Evolutionary conservation across 2,113 vertebrate species (phyloP), one percentile per base, ranked within the genome.

Genomic region (Apteryx owenii): DNA sequence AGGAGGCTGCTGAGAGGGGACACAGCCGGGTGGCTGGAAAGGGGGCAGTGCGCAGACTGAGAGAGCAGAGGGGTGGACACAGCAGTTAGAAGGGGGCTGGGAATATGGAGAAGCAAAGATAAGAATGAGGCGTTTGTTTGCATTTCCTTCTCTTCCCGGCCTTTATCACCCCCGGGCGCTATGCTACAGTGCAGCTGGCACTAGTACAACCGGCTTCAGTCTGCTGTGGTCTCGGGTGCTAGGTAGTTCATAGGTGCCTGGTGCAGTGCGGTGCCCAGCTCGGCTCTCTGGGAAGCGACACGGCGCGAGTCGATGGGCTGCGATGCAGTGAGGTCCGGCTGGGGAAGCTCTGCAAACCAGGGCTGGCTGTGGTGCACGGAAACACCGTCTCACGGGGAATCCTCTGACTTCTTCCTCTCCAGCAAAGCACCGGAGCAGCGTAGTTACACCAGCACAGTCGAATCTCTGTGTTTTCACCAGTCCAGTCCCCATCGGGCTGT

Each of bases 101-200:
- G 54, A 40, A 40, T 22, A 9, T 5, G 26, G 46, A 66, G 56
- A 21, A 71, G 36, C 3, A 12, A 73, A 61, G 72, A 21, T 60
- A 69, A 79, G 42, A 90, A 31, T 2, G 4, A 94, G 66, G 64
- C 1, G 0, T 79, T 44, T 18, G 44, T 64, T 72, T 60, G 60
- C 1, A 0, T 71, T 68, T 84, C 72, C 50, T 89, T 87, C 64
- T 82, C 54, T 61, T 88, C 44, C 11, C 69, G 83, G 10, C 26
- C 19, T 44, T 83, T 78, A 31, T 54, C 29, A 5, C 23, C 29
- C n/a, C 0, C 0, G 46, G 12, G 17, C 0, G 0, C 33, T 5
- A 2, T 25, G 54, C 6, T 12, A 14, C 5, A 42, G 11, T 71
- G 42, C 68, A 78, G 77, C 54, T 69, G 78, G 53, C 48, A 73